Percentiles rank a stretch among this genome's conserved stretches.
These are phyloP conservation scores for Chaenocephalus aceratus DNA, from an alignment of 2,113 vertebrate species.

Conservation along the genomic window DNA sequence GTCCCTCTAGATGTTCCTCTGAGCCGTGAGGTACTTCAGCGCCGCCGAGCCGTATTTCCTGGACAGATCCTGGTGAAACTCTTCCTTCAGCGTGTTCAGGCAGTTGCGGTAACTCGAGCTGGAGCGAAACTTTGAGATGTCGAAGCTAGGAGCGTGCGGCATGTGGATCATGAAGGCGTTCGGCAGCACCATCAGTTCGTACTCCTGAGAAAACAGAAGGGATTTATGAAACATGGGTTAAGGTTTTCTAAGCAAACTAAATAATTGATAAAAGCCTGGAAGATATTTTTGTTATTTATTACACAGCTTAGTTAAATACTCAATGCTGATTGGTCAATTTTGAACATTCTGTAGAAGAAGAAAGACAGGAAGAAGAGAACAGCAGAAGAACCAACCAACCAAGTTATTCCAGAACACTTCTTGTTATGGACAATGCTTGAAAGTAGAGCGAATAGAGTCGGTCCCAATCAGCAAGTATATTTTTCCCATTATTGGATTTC, in stretches of 20 bases:
- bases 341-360: too few species aligned
- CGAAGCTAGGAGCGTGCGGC: conserved; percentile 98
- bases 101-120: conserved; percentile 99
- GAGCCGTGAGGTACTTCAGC: conserved; percentile 98
- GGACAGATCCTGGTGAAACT: conserved; percentile 99
- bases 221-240: neutral
- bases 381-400: too few species aligned
- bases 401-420: too few species aligned
- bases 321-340: too few species aligned
- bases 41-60: conserved; percentile 96
- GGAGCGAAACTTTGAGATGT: conserved; percentile 99
- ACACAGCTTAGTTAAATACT: too few species aligned
- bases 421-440: too few species aligned
- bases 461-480: too few species aligned
- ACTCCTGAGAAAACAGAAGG: conserved; percentile 86
- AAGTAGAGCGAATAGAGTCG: too few species aligned
- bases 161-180: conserved; percentile 99
- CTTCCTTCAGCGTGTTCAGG: conserved; percentile 98
- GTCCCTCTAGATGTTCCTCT: conserved; percentile 95
- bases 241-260: neutral
- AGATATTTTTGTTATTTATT: too few species aligned
- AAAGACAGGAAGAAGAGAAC: too few species aligned
- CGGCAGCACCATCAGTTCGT: conserved; percentile 96
- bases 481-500: too few species aligned
- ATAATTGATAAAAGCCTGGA: too few species aligned